Conservation (phyloP, 2,797 vertebrate genomes). For the Periparus ater region DNA sequence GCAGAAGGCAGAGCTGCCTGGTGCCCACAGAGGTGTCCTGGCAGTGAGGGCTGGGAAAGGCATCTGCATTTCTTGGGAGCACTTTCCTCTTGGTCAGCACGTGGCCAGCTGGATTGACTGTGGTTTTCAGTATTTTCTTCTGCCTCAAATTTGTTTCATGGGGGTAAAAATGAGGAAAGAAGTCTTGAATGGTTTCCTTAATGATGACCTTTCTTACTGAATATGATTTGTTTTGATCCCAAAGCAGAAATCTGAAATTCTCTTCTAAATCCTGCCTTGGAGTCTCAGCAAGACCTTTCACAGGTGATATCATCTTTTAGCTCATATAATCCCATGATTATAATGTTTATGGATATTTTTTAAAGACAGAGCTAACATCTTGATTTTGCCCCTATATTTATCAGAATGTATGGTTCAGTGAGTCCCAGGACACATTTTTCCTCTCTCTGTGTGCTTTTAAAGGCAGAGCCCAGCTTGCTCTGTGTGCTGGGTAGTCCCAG, state of each 20-base stretch:
- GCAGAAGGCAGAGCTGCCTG: not conserved
- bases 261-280: not conserved
- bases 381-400: not conserved
- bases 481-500: fast-evolving
- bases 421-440: not conserved
- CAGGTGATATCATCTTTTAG: not conserved
- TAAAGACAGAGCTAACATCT: not conserved
- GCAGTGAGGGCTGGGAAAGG: not conserved
- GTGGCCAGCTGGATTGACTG: not conserved
- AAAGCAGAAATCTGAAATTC: not conserved
- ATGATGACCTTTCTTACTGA: not conserved
- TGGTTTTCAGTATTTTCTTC: not conserved
- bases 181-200: not conserved
- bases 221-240: not conserved
- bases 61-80: not conserved
- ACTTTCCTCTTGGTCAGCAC: not conserved
- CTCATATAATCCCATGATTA: not conserved
- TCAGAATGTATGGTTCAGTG: not conserved
- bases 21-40: not conserved
- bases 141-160: not conserved
- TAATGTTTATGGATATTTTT: not conserved
- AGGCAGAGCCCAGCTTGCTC: not conserved
- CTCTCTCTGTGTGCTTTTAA: not conserved
- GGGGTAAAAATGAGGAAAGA: not conserved
- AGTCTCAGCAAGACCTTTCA: not conserved